phyloP scores from a whole-genome alignment of 2,113 vertebrate species.

The Candoia aspera region DNA sequence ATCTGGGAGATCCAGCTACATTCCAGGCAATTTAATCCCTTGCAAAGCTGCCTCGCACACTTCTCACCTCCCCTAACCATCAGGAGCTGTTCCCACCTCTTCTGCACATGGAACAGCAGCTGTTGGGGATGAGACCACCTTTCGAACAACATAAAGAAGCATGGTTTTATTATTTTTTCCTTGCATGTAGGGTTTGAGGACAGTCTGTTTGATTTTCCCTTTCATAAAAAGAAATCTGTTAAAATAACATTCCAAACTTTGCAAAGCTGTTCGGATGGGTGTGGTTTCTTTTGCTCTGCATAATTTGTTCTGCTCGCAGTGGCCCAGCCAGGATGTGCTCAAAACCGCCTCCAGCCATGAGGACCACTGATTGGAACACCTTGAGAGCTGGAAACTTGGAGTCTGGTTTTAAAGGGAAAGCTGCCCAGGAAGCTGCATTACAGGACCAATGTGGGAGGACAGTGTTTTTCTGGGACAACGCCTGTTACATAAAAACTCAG shows the following conservation, averaged over 20 bases:
- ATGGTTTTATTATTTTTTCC: neutral
- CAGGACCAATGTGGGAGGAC: neutral
- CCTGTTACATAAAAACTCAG: neutral
- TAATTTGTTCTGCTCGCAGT: neutral
- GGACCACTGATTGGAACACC: neutral
- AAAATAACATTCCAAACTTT: neutral
- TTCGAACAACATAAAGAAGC: neutral
- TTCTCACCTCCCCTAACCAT: neutral
- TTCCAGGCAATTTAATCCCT: slow-evolving; percentile 17
- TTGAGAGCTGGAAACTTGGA: neutral
- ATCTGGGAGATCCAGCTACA: neutral
- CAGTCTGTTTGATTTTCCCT: neutral
- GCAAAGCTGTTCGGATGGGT: neutral
- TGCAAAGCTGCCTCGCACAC: neutral
- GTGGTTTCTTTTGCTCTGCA: too few relatives aligned
- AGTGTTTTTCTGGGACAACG: neutral
- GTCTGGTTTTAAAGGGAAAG: neutral
- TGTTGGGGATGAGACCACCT: neutral
- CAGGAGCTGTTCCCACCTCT: neutral
- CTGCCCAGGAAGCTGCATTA: neutral
- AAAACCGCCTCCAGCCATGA: neutral
- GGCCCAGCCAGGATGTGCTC: neutral
- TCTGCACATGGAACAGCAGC: neutral
- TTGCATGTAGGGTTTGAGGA: neutral
- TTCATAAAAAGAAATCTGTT: neutral